phyloP scores from a whole-genome alignment of 2,888 invertebrate species.

The Drosophila prolongata region DNA sequence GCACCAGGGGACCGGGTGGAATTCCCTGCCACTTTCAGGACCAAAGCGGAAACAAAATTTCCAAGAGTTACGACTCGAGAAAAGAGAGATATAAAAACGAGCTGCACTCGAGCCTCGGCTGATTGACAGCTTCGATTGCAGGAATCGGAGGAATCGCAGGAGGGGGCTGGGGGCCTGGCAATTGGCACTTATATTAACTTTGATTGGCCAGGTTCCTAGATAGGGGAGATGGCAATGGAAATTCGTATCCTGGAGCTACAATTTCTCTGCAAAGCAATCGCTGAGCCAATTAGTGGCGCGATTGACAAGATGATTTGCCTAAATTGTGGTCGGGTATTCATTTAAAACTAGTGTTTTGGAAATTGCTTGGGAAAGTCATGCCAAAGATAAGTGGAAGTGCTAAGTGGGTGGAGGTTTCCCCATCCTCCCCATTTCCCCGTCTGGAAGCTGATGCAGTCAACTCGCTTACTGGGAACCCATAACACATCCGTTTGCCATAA shows the following conservation, averaged over 20 bases:
- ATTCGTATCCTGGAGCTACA: slow-evolving; percentile 57
- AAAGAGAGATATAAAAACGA: slow-evolving; percentile 45
- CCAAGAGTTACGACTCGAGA: slow-evolving; percentile 62
- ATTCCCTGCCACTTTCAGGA: slow-evolving; percentile 50
- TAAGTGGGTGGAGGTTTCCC: slow-evolving; percentile 14
- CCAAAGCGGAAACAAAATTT: slow-evolving; percentile 73
- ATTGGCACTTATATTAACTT: slow-evolving; percentile 79
- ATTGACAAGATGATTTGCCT: slow-evolving; percentile 62
- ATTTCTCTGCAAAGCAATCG: slow-evolving; percentile 25
- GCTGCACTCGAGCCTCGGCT: slow-evolving; percentile 46
- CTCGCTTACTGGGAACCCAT: slow-evolving; percentile 53
- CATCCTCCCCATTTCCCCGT: neutral
- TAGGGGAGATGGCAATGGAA: slow-evolving; percentile 44
- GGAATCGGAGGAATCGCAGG: slow-evolving; percentile 1
- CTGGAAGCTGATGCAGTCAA: neutral
- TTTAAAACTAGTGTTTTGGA: slow-evolving; percentile 27
- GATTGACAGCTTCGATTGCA: slow-evolving; percentile 63
- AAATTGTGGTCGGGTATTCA: slow-evolving; percentile 48
- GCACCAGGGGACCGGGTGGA: slow-evolving; percentile 52
- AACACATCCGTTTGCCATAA: slow-evolving; percentile 76
- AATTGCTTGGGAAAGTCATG: slow-evolving; percentile 48
- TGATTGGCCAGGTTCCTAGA: slow-evolving; percentile 59
- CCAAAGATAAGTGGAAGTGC: slow-evolving; percentile 22
- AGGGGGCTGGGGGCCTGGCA: slow-evolving; percentile 50
- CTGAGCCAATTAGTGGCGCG: slow-evolving; percentile 56